Percentiles rank a stretch among this genome's conserved stretches.
Conservation (phyloP, 2,888 invertebrate genomes). For the Caenorhabditis sinica region DNA sequence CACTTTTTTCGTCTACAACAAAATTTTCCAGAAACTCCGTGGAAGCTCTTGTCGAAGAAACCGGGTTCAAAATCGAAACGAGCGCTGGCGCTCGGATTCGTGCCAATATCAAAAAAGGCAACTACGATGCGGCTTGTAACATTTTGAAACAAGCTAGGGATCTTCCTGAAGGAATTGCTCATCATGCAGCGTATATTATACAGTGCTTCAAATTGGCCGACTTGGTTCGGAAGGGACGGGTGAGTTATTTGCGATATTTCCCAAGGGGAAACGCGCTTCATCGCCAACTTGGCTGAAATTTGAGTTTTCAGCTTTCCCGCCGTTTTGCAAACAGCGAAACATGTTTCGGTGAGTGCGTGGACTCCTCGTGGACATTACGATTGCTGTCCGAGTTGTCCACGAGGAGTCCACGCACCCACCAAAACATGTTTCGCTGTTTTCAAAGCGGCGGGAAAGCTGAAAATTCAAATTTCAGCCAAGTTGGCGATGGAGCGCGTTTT, state of each 20-base stretch:
- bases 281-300: not conserved
- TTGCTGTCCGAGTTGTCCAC: too few species aligned
- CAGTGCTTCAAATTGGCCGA: slow-evolving; percentile 55
- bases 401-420: too few species aligned
- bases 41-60: slow-evolving; percentile 79
- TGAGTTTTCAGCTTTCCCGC: too few species aligned
- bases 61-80: slow-evolving; percentile 79
- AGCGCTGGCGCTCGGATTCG: slow-evolving; percentile 72
- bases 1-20: too few species aligned
- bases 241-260: slow-evolving; percentile 12
- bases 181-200: slow-evolving; percentile 38
- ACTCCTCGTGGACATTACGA: too few species aligned
- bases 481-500: too few species aligned
- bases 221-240: slow-evolving; percentile 35
- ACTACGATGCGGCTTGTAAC: slow-evolving; percentile 73
- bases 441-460: too few species aligned
- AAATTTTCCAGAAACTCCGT: slow-evolving; percentile 75
- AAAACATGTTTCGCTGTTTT: too few species aligned
- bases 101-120: slow-evolving; percentile 63
- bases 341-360: too few species aligned
- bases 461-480: too few species aligned
- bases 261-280: too few species aligned
- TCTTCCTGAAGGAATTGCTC: slow-evolving; percentile 9
- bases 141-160: slow-evolving; percentile 63
- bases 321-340: too few species aligned